Percentiles rank a stretch among this genome's conserved stretches.
These are phyloP conservation scores for Engystomops pustulosus DNA, from an alignment of 2,113 vertebrate genomes.

Conservation along the genomic window DNA sequence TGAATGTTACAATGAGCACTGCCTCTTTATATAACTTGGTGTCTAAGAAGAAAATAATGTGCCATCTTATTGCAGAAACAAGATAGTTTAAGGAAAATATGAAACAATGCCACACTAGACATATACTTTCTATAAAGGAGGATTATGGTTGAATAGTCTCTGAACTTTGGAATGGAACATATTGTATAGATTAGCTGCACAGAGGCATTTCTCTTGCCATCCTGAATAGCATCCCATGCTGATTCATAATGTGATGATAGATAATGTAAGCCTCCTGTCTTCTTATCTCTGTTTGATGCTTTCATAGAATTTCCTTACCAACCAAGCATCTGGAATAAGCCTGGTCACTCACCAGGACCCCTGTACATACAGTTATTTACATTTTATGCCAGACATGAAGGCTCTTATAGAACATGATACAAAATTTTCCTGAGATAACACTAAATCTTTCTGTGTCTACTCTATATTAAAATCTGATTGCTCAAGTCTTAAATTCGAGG, in stretches of 20 bases:
- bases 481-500: not conserved
- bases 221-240: constrained; percentile 44
- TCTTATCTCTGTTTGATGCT: constrained; percentile 59
- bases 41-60: constrained; percentile 60
- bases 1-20: constrained; percentile 69
- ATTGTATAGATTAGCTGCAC: constrained; percentile 44
- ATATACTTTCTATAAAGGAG: not conserved
- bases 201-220: constrained; percentile 46
- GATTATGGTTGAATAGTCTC: not conserved
- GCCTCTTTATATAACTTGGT: constrained; percentile 73
- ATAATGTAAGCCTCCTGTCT: constrained; percentile 54
- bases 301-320: constrained; percentile 45
- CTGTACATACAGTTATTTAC: constrained; percentile 24
- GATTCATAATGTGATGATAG: constrained; percentile 58
- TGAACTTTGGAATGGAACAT: constrained; percentile 21
- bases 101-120: not conserved
- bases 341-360: not conserved
- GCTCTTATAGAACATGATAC: not conserved
- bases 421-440: not conserved
- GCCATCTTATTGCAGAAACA: constrained; percentile 5
- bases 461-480: not conserved
- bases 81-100: not conserved
- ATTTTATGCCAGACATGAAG: constrained; percentile 2
- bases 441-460: too few species aligned
- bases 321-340: constrained; percentile 46